These are phyloP conservation scores for Upupa epops DNA, from an alignment of 2,113 vertebrate genomes.

Conservation along the genomic window DNA sequence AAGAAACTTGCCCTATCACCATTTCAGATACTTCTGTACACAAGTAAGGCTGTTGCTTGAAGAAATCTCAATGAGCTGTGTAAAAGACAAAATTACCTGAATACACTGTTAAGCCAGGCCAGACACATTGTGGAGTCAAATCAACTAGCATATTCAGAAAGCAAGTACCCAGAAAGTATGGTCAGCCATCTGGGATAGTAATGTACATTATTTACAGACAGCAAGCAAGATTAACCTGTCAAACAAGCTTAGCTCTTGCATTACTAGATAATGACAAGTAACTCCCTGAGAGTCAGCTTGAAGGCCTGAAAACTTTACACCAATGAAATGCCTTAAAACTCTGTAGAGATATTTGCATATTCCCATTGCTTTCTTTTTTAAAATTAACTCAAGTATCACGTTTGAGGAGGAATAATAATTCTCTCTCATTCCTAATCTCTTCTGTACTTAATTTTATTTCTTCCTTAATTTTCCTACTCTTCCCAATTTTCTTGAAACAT, in stretches of 20 bases:
- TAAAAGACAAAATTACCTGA: not conserved
- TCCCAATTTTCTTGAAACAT: not conserved
- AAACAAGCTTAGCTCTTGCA: not conserved
- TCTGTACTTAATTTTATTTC: not conserved
- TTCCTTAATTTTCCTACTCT: not conserved
- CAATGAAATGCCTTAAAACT: not conserved
- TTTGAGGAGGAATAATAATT: not conserved
- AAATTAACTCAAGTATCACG: not conserved
- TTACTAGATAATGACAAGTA: not conserved
- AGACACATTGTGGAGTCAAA: not conserved
- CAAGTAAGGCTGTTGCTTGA: not conserved
- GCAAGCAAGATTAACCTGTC: not conserved
- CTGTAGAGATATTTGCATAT: not conserved
- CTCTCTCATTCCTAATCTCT: not conserved
- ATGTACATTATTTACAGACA: accelerated
- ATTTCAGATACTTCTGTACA: not conserved
- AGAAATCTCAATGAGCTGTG: not conserved
- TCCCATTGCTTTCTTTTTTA: not conserved
- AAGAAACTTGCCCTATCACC: not conserved
- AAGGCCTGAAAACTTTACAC: not conserved
- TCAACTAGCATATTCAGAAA: not conserved
- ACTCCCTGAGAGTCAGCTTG: not conserved
- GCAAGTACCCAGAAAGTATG: not conserved
- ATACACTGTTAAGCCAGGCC: not conserved
- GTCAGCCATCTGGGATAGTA: not conserved